phyloP scores from a whole-genome alignment of 1,140 invertebrate genomes.

The Papilio polytes region DNA sequence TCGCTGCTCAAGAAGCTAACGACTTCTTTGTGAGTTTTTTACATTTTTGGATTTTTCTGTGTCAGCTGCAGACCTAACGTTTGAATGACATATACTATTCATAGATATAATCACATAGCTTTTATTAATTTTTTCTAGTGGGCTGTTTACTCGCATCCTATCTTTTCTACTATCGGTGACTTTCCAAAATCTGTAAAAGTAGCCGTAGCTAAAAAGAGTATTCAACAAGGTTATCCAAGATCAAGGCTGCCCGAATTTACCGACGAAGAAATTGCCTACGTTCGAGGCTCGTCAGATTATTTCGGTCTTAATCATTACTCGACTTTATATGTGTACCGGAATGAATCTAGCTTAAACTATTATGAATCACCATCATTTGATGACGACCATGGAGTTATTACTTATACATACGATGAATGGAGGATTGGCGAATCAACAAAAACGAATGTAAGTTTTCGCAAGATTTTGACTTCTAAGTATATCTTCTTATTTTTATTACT shows the following conservation, averaged over 20 bases:
- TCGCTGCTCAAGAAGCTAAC: constrained; percentile 74
- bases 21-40: constrained; percentile 63
- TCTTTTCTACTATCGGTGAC: constrained; percentile 84
- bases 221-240: constrained; percentile 69
- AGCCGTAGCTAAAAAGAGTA: constrained; percentile 79
- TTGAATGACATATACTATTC: not conserved
- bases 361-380: constrained; percentile 41
- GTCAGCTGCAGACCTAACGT: not conserved
- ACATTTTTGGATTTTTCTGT: constrained; percentile 42
- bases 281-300: constrained; percentile 83
- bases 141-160: constrained; percentile 78
- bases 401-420: constrained; percentile 45
- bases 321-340: constrained; percentile 60
- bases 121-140: constrained; percentile 50
- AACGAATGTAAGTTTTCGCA: constrained; percentile 5
- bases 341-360: constrained; percentile 39
- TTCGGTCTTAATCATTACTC: constrained; percentile 86
- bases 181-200: constrained; percentile 80
- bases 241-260: constrained; percentile 72
- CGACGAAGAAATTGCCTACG: constrained; percentile 58
- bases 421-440: constrained; percentile 16
- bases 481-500: not conserved
- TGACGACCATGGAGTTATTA: constrained; percentile 41
- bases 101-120: not conserved
- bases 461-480: not conserved